These are phyloP conservation scores for Hypothenemus hampei DNA, from an alignment of 1,140 invertebrate genomes.

Conservation along the genomic window DNA sequence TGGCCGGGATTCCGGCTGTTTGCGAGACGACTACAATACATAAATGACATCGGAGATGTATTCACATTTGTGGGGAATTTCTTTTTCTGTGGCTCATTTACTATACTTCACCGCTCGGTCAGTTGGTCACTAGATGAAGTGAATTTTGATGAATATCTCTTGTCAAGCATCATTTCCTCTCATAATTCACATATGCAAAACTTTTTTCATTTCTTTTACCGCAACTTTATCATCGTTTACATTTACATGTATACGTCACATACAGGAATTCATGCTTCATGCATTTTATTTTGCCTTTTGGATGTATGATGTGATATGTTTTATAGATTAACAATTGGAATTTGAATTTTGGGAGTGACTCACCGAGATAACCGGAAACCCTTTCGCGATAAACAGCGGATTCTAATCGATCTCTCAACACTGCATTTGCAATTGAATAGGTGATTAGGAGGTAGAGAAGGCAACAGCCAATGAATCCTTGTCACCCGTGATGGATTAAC, in stretches of 20 bases:
- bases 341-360: slow-evolving; percentile 30
- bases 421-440: slow-evolving; percentile 38
- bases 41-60: slow-evolving; percentile 42
- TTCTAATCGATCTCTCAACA: slow-evolving; percentile 35
- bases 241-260: not conserved
- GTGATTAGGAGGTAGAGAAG: slow-evolving; percentile 33
- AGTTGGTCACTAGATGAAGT: slow-evolving; percentile 43
- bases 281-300: not conserved
- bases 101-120: slow-evolving; percentile 34
- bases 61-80: slow-evolving; percentile 42
- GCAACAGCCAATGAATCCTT: slow-evolving; percentile 34
- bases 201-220: not conserved
- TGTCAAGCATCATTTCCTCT: slow-evolving; percentile 26
- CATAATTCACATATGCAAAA: slow-evolving; percentile 33
- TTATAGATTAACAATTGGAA: slow-evolving; percentile 1
- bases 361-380: slow-evolving; percentile 33
- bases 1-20: slow-evolving; percentile 22
- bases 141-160: slow-evolving; percentile 38
- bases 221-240: not conserved
- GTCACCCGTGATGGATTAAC: slow-evolving; percentile 35
- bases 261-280: not conserved
- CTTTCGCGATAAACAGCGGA: slow-evolving; percentile 31
- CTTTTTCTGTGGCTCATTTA: no score
- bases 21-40: slow-evolving; percentile 29
- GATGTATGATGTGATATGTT: not conserved